These are phyloP conservation scores for Chionomys nivalis DNA, from an alignment of 2,113 vertebrate species.

Conservation along the genomic window DNA sequence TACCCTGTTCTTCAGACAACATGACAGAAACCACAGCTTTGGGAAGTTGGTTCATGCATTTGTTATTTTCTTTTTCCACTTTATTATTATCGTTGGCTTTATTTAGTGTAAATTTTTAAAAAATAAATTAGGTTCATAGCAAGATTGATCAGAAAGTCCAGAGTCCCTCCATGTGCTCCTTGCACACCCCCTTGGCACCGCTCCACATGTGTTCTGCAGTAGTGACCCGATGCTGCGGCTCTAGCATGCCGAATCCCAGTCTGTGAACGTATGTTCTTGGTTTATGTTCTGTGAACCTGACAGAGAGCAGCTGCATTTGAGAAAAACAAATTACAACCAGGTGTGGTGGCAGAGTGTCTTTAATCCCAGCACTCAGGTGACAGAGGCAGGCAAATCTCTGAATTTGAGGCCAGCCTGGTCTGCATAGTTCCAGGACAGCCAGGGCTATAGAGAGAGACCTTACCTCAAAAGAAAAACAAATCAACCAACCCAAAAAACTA, in stretches of 20 bases:
- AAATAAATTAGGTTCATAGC: slow-evolving; percentile 17
- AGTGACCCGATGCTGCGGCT: fast-evolving
- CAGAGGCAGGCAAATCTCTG: background rate
- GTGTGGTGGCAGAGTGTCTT: too few species aligned
- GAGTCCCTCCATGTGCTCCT: fast-evolving
- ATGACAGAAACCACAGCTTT: slow-evolving; percentile 5
- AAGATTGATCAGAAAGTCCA: slow-evolving; percentile 17
- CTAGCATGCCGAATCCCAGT: background rate
- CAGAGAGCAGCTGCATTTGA: slow-evolving; percentile 14
- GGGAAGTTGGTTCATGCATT: background rate
- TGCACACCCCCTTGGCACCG: fast-evolving
- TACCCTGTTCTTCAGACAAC: slow-evolving; percentile 21
- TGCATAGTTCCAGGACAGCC: background rate
- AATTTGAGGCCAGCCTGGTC: background rate
- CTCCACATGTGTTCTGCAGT: fast-evolving
- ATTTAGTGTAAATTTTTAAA: background rate
- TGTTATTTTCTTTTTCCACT: background rate
- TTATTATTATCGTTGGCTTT: background rate
- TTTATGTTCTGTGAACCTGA: background rate
- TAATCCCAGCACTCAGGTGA: background rate
- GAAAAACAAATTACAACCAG: background rate
- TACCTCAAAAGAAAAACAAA: background rate
- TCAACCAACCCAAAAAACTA: background rate
- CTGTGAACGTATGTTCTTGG: background rate
- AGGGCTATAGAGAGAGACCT: background rate